A percentile compares a stretch with the other conserved stretches of the same genome.
phyloP scores from a whole-genome alignment of 2,113 vertebrate species.

The Petaurus breviceps region DNA sequence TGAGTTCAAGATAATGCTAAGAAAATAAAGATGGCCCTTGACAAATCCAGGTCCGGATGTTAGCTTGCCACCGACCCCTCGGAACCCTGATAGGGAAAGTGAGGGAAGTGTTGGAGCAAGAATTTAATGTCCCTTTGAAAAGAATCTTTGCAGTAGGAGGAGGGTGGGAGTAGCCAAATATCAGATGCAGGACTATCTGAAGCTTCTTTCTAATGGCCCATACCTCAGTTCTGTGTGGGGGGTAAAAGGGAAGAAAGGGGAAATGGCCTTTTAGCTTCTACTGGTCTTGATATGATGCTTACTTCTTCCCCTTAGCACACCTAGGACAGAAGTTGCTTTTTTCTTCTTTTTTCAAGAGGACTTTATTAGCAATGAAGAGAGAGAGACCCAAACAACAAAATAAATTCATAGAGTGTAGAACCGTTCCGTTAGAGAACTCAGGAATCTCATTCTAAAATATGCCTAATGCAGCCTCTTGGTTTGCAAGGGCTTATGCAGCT shows the following conservation, averaged over 20 bases:
- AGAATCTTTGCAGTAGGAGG: neutral
- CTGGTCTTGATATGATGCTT: neutral
- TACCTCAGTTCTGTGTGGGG: neutral
- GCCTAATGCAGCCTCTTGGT: neutral
- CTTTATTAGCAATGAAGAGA: neutral
- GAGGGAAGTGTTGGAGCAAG: neutral
- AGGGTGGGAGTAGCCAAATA: neutral
- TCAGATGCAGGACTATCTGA: neutral
- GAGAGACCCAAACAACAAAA: neutral
- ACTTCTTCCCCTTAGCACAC: neutral
- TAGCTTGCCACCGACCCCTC: neutral
- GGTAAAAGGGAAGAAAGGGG: neutral
- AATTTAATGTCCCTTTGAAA: neutral
- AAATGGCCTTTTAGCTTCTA: neutral
- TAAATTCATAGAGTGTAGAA: neutral
- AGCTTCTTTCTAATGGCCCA: neutral
- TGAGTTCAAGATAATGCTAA: neutral
- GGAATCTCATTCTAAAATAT: neutral
- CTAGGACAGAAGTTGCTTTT: neutral
- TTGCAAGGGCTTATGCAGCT: neutral
- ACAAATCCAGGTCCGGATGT: neutral
- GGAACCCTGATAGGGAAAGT: neutral
- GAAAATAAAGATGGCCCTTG: neutral
- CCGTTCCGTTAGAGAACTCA: neutral
- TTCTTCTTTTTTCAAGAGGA: neutral